A percentile compares a stretch with the other conserved stretches of the same genome.
phyloP scores from a whole-genome alignment of 2,888 invertebrate genomes.

The Scaptomyza reducta region DNA sequence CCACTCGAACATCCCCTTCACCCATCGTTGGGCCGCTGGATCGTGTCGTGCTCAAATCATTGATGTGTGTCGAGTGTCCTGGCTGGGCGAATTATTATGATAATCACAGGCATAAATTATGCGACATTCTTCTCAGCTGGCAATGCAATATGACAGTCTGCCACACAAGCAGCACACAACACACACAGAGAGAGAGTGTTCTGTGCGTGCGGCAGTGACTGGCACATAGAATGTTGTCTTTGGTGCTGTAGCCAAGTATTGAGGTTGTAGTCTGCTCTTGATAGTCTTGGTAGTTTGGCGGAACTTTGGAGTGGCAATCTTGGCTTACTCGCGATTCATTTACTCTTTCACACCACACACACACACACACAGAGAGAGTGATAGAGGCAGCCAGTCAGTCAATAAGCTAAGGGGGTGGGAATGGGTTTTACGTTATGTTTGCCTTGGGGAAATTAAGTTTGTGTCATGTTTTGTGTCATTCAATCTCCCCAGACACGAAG shows the following conservation, averaged over 20 bases:
- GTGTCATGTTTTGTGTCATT: conserved; percentile 75
- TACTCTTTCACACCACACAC: conserved; percentile 6
- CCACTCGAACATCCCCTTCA: background rate
- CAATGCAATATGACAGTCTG: conserved; percentile 57
- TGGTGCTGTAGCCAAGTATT: conserved; percentile 1
- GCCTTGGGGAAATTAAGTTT: conserved; percentile 79
- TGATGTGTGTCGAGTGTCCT: conserved; percentile 52
- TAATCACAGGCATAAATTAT: conserved; percentile 78
- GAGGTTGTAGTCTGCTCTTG: conserved; percentile 4
- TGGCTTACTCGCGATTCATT: conserved; percentile 37
- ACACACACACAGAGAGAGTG: background rate
- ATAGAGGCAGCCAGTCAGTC: conserved; percentile 4
- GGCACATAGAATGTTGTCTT: background rate
- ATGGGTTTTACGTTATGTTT: conserved; percentile 57
- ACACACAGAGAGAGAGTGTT: conserved; percentile 6
- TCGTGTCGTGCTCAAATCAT: conserved; percentile 36
- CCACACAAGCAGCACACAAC: background rate
- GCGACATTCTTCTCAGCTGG: conserved; percentile 45
- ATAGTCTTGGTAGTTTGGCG: conserved; percentile 10
- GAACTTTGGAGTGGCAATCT: conserved; percentile 30
- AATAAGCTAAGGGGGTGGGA: conserved; percentile 11
- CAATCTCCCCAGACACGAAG: conserved; percentile 39
- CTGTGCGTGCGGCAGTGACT: conserved; percentile 29
- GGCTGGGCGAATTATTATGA: conserved; percentile 73
- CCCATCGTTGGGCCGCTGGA: too few species aligned